Evolutionary conservation across 2,113 vertebrate genomes (phyloP).

Genomic region (Pyrgilauda ruficollis): DNA sequence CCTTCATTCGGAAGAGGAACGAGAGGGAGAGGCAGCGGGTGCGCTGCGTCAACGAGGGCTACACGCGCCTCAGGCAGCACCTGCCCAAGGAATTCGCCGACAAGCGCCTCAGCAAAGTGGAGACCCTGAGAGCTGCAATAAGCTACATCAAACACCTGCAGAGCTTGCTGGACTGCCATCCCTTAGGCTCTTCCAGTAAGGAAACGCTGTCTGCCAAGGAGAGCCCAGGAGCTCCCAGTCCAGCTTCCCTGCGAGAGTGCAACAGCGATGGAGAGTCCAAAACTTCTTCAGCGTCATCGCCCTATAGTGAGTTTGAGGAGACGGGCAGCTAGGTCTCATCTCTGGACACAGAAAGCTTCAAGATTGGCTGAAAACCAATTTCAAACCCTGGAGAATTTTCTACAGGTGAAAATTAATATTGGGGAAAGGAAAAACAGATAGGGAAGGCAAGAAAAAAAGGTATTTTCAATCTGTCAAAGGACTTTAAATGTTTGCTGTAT

Average conservation of each 20-base stretch:
- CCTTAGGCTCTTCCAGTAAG: slow-evolving; percentile 5
- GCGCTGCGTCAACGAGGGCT: slow-evolving; percentile 91
- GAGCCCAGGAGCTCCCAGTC: not conserved
- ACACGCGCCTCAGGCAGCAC: slow-evolving; percentile 86
- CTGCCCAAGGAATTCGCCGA: slow-evolving; percentile 85
- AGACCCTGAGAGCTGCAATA: slow-evolving; percentile 90
- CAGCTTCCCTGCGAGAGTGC: slow-evolving; percentile 63
- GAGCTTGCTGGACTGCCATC: slow-evolving; percentile 77
- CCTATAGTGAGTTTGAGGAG: slow-evolving; percentile 76
- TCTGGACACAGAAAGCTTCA: not conserved
- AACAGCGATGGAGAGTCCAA: slow-evolving; percentile 85
- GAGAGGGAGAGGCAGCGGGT: slow-evolving; percentile 90
- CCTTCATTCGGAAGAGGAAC: slow-evolving; percentile 89
- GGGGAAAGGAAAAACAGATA: not conserved
- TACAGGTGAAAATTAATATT: not conserved
- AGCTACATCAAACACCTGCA: slow-evolving; percentile 91
- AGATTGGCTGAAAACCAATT: not conserved
- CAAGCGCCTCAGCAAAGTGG: slow-evolving; percentile 90
- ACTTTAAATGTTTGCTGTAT: not conserved
- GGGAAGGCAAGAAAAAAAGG: not conserved
- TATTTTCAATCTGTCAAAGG: not conserved
- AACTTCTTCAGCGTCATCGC: slow-evolving; percentile 71
- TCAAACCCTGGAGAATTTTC: not conserved
- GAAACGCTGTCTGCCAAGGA: slow-evolving; percentile 36
- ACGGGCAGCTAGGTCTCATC: slow-evolving; percentile 42